These are phyloP conservation scores for Ganaspis sp. DNA, from an alignment of 1,140 invertebrate genomes.

Conservation along the genomic window DNA sequence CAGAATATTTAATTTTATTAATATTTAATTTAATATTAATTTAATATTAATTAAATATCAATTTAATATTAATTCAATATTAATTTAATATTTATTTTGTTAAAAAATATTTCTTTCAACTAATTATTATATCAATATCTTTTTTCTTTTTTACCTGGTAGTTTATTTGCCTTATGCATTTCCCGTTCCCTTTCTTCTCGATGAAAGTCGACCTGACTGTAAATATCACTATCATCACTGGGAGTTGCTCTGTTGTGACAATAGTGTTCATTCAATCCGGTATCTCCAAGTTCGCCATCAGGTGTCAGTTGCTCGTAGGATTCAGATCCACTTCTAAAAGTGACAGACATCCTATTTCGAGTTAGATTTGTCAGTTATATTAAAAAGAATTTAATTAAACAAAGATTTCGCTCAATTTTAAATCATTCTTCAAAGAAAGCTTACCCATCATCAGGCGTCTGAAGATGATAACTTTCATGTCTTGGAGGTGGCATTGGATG, in stretches of 20 bases:
- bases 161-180: constrained; percentile 67
- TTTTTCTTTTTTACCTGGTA: constrained; percentile 61
- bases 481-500: constrained; percentile 82
- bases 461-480: constrained; percentile 84
- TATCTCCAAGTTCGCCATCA: constrained; percentile 76
- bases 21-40: too few species aligned
- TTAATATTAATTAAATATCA: too few species aligned
- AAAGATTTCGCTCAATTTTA: background rate
- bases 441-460: constrained; percentile 81
- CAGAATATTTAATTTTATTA: too few species aligned
- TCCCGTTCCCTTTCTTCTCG: constrained; percentile 72
- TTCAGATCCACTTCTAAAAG: constrained; percentile 85
- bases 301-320: constrained; percentile 88
- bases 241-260: constrained; percentile 73
- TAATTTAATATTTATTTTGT: too few species aligned
- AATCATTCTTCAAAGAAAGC: constrained; percentile 56
- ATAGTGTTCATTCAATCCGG: constrained; percentile 75
- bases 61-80: too few species aligned
- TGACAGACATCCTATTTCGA: constrained; percentile 76
- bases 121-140: too few species aligned
- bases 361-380: constrained; percentile 68
- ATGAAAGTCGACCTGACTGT: constrained; percentile 79
- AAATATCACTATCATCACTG: constrained; percentile 85
- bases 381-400: constrained; percentile 7
- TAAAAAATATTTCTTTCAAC: too few species aligned